Base-by-base conservation (phyloP, 2,888 invertebrate genomes). In the Drosophila tanythrix region DNA sequence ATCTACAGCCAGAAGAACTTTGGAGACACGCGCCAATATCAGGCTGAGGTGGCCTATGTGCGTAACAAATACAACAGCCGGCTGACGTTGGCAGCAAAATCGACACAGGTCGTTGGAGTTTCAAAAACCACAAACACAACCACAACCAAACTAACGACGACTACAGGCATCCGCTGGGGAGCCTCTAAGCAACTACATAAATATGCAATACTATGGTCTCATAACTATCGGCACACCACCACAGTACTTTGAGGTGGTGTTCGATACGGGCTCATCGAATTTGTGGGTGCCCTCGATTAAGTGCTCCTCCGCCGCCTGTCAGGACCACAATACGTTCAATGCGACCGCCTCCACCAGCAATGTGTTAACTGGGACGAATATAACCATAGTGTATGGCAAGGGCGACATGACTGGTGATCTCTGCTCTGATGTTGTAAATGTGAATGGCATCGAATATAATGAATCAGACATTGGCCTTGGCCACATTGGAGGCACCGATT, bases 281-380 rank as follows among this genome's bases (percentile, higher is more conserved):
- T 53, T 86, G 36, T 86, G 86, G 89, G 99, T 11, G 98, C 99
- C 97, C 91, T 95, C 95, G 92, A 96, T 96, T 68, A 60, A 56
- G 10, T 89, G 89, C 40, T 8, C 29, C 0, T 29, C 25, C 25
- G 1, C 98, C 81, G 98, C 99, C 31, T 98, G 98, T 94, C 93
- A 97, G 97, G 92, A 95, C 96, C 99, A 99, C 94, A 96, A 97
- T 92, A 98, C 97, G 94, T 99, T 99, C 93, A 96, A 99, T 94
- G 96, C 96, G 86, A 94, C 91, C 62, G 95, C 95, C 91, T 99
- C 99, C 0, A 94, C 94, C 21, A 95, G 97, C 2, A 99, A 98
- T 94, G 93, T 94, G 85, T 93, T 94, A 79, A 98, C 99, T 94
- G 99, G 98, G 74, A 97, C 97, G 1, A 94, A 94, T 67, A 98